Evolutionary conservation across 2,113 vertebrate species (phyloP), one percentile per base, ranked within the genome.

Genomic region (Burhinus oedicnemus): DNA sequence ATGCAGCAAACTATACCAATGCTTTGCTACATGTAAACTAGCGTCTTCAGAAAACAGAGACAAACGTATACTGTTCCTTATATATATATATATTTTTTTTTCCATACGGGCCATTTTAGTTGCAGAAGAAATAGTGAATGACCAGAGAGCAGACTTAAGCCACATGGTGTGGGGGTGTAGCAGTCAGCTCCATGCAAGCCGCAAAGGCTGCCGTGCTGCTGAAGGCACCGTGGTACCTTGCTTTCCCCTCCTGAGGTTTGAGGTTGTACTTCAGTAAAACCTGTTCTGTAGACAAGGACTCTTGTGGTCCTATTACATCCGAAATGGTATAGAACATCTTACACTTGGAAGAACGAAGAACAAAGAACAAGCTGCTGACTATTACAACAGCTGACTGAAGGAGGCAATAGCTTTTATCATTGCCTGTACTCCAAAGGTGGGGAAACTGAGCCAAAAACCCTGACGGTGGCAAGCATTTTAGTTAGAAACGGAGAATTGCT

Each of bases 301-400:
- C 70, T 32, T 6, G 17, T 15, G 55, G 65, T 54, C 71, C 61
- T 47, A 8, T 14, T 17, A 6, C 21, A 32, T 2, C 49, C n/a
- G n/a, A 10, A 16, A 11, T 1, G 18, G 38, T 5, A 1, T 2
- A 29, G 64, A 34, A 23, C 21, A 6, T 17, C 8, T 30, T 13
- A 32, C 18, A 11, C 15, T 7, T n/a, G n/a, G n/a, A n/a, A n/a
- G n/a, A n/a, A n/a, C n/a, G n/a, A 30, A 32, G 52, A 40, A 40
- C 45, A 68, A 38, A n/a, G 65, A 64, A 23, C 4, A 1, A 77
- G 36, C 34, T 78, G 64, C 60, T 68, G 25, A 8, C 32, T 60
- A 12, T 4, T 10, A 19, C 47, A 47, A 9, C 30, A 14, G 44
- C 27, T 8, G 34, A 19, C 34, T 11, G 90, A 45, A 60, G 54